Conservation (phyloP, 2,113 vertebrate species). For the Lagopus muta region DNA sequence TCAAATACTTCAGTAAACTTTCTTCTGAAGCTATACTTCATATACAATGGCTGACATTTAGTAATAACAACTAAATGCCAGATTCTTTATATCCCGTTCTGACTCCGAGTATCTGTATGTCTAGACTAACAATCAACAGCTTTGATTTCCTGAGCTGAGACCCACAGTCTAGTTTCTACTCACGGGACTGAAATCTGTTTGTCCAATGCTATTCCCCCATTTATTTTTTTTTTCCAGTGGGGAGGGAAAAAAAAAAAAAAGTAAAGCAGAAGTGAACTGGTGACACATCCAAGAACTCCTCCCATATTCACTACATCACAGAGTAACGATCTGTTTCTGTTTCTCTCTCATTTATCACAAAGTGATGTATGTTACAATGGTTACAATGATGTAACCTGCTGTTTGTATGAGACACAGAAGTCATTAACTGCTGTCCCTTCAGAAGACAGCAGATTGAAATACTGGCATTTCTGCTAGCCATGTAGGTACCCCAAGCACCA, state of each 20-base stretch:
- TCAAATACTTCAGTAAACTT: slow-evolving; percentile 7
- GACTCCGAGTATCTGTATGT: background rate
- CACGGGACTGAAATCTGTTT: background rate
- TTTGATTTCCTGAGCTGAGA: background rate
- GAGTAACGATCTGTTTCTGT: background rate
- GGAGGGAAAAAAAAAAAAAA: background rate
- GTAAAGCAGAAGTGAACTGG: background rate
- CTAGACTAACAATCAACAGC: background rate
- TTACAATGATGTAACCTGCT: background rate
- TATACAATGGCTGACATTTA: slow-evolving; percentile 39
- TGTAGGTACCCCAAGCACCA: no score
- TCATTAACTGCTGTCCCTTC: background rate
- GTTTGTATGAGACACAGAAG: background rate
- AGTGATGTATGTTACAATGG: background rate
- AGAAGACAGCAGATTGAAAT: background rate
- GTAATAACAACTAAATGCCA: slow-evolving; percentile 45
- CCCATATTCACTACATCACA: background rate
- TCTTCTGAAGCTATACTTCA: slow-evolving; percentile 41
- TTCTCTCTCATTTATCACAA: background rate
- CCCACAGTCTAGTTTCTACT: background rate
- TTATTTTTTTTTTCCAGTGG: no score
- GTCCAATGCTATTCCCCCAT: background rate
- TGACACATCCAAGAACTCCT: background rate
- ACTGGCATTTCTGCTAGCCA: rapidly evolving
- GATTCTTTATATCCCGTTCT: background rate